A percentile compares a stretch with the other conserved stretches of the same genome.
Evolutionary conservation across 2,113 vertebrate species (phyloP).

Genomic region (Sceloporus undulatus): DNA sequence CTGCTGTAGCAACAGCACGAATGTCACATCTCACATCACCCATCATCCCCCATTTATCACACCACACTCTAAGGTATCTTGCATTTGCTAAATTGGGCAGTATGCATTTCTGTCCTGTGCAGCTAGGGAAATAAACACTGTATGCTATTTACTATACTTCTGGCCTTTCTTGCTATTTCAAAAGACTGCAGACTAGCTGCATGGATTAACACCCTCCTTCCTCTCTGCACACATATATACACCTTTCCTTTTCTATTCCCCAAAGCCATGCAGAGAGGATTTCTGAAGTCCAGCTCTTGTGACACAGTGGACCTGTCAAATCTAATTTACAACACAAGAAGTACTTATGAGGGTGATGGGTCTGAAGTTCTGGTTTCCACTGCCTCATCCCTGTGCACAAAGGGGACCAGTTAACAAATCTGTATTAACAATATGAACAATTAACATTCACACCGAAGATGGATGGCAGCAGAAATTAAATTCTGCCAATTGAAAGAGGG

Average conservation of each 20-base stretch:
- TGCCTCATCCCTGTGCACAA: slow-evolving; percentile 62
- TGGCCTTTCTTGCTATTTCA: slow-evolving; percentile 48
- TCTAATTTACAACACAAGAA: slow-evolving; percentile 69
- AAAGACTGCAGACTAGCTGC: slow-evolving; percentile 62
- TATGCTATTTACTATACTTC: slow-evolving; percentile 45
- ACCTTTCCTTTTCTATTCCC: neutral
- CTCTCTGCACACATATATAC: neutral
- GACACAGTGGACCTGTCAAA: slow-evolving; percentile 69
- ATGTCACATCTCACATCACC: slow-evolving; percentile 13
- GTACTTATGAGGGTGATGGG: slow-evolving; percentile 71
- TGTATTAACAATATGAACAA: slow-evolving; percentile 75
- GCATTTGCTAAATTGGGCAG: slow-evolving; percentile 48
- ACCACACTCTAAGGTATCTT: slow-evolving; percentile 48
- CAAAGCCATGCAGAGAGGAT: slow-evolving; percentile 57
- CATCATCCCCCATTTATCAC: slow-evolving; percentile 49
- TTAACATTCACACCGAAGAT: slow-evolving; percentile 73
- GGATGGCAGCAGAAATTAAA: slow-evolving; percentile 72
- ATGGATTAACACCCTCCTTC: slow-evolving; percentile 57
- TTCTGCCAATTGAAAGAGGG: slow-evolving; percentile 61
- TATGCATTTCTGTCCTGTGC: slow-evolving; percentile 54
- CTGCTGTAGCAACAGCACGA: neutral
- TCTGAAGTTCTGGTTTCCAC: slow-evolving; percentile 57
- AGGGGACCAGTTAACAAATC: slow-evolving; percentile 72
- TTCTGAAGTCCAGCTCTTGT: slow-evolving; percentile 51
- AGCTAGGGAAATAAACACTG: slow-evolving; percentile 61